phyloP scores from a whole-genome alignment of 2,888 invertebrate species.

The Drosophila fulvimacula region DNA sequence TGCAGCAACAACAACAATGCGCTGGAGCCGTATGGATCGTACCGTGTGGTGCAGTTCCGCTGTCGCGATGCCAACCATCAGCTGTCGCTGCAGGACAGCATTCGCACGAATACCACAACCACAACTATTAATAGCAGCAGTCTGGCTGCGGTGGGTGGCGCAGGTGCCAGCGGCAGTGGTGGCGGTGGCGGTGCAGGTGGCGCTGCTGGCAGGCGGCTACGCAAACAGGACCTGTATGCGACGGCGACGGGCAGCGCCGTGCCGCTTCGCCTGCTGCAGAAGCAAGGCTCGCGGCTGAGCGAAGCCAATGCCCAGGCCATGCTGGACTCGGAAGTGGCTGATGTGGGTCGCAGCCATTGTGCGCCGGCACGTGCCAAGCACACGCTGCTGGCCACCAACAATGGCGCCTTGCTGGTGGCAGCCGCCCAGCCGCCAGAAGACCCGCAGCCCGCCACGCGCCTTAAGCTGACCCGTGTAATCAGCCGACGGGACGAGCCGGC shows the following conservation, averaged over 20 bases:
- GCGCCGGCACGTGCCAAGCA: conserved; percentile 61
- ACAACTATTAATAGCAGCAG: conserved; percentile 74
- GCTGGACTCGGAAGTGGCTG: conserved; percentile 71
- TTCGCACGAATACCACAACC: conserved; percentile 82
- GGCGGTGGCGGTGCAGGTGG: conserved; percentile 2
- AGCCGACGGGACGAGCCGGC: conserved; percentile 69
- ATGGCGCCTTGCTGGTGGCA: conserved; percentile 59
- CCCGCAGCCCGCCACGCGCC: conserved; percentile 51
- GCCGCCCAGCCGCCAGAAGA: conserved; percentile 44
- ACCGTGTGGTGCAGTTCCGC: conserved; percentile 83
- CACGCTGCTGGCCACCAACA: conserved; percentile 67
- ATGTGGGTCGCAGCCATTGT: conserved; percentile 32
- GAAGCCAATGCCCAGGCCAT: conserved; percentile 72
- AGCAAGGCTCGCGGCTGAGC: conserved; percentile 77
- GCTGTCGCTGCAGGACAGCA: conserved; percentile 84
- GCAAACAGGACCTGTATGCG: conserved; percentile 76
- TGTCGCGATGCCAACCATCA: conserved; percentile 84
- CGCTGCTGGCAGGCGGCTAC: conserved; percentile 44
- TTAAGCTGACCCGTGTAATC: conserved; percentile 80
- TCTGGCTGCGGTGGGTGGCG: conserved; percentile 16
- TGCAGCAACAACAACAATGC: conserved; percentile 84
- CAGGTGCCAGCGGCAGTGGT: conserved; percentile 34
- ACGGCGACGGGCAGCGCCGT: conserved; percentile 45
- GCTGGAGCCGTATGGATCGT: conserved; percentile 81
- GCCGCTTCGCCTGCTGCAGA: conserved; percentile 77